Percentiles rank a stretch among this genome's conserved stretches.
phyloP scores from a whole-genome alignment of 2,797 vertebrate species.

The Acanthurus leucopareius region DNA sequence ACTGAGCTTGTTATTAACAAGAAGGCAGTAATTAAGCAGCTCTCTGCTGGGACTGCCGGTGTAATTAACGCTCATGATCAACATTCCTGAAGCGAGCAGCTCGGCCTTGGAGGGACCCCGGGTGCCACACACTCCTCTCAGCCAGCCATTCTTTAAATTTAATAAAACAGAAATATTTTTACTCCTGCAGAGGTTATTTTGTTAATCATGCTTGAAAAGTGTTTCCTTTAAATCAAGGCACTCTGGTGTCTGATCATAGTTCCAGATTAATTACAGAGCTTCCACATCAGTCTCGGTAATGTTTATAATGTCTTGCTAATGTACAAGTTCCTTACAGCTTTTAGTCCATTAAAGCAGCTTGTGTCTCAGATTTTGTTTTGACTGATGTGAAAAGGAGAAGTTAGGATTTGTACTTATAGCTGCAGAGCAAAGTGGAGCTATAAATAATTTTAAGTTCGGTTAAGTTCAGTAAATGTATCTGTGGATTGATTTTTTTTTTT shows the following conservation, averaged over 20 bases:
- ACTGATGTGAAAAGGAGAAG: neutral
- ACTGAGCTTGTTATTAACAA: conserved; percentile 59
- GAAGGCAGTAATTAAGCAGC: conserved; percentile 62
- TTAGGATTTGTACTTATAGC: too few relatives aligned
- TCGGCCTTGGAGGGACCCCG: neutral
- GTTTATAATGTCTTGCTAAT: neutral
- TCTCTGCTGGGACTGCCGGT: conserved; percentile 33
- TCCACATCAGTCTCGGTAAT: neutral
- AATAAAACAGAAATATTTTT: neutral
- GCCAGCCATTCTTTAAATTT: neutral
- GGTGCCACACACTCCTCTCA: neutral
- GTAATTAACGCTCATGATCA: conserved; percentile 70
- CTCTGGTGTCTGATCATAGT: neutral
- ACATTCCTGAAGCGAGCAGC: conserved; percentile 32
- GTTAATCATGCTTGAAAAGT: neutral
- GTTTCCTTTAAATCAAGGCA: neutral
- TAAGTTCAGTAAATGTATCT: neutral
- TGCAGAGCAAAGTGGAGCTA: neutral
- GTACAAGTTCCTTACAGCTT: neutral
- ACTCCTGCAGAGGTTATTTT: neutral
- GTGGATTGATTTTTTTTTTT: neutral
- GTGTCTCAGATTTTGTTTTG: neutral
- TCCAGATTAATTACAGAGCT: neutral
- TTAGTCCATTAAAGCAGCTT: neutral
- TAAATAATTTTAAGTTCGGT: neutral